Base-by-base conservation (phyloP, 2,797 vertebrate genomes). In the Neosalanx taihuensis region DNA sequence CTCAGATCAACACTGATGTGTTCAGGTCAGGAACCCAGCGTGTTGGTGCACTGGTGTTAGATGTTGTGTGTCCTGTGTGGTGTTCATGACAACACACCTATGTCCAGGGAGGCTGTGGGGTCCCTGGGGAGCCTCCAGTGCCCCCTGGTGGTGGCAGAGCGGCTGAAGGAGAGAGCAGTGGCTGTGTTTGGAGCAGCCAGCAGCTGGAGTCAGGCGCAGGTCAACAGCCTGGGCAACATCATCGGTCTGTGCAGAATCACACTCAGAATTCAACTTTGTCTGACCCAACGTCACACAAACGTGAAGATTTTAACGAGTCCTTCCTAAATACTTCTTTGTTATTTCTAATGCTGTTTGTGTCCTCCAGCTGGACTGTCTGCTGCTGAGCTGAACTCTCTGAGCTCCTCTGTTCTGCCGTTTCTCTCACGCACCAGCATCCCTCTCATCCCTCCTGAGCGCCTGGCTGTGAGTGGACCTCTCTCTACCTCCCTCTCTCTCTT, bases 41-140 rank as follows among this genome's bases (percentile, higher is more conserved):
- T 65, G 17, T 37, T 26, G 37, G 37, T 65, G 35, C 12, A 26
- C 31, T 20, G 15, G 70, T 26, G 17, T 31, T 31, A 9, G 13
- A 56, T 10, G 26, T 9, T 31, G 26, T 30, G 17, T 4, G 46
- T 67, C 13, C 12, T 13, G 5, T 33, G 26, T 51, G 15, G 31
- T 41, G 37, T 70, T 15, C 20, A 23, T 60, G 37, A 35, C 17
- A n/a, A 37, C 56, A 18, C 29, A 6, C 35, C 37, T 69, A n/a
- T 74, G 33, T 74, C 49, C 58, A 94, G 93, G 64, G 88, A 91
- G 0, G 90, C 92, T 10, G 81, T 91, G 69, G 86, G 76, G 5
- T 84, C 82, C 0, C 17, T 93, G 35, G 79, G 80, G 5, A 66
- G 17, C 9, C 9, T 87, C 7, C 60, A 69, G 30, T 93, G 90